These are phyloP conservation scores for Conopomorpha cramerella DNA, from an alignment of 1,140 invertebrate species.

Conservation along the genomic window DNA sequence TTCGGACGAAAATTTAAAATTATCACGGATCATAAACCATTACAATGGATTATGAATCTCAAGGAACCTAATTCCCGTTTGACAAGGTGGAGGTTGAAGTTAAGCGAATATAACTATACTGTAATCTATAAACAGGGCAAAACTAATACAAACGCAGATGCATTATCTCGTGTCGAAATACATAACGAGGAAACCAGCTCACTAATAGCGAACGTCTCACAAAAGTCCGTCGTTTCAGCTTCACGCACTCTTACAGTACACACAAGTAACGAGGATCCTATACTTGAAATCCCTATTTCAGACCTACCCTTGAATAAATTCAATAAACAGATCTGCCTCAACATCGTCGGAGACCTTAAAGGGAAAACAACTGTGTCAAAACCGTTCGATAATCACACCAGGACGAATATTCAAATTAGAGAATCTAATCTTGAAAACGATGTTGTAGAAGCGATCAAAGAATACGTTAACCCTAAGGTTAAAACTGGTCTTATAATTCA, in stretches of 20 bases:
- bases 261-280: constrained; percentile 1
- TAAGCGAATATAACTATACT: constrained; percentile 24
- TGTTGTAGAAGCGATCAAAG: not conserved
- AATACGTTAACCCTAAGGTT: not conserved
- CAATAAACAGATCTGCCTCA: not conserved
- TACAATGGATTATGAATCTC: constrained; percentile 24
- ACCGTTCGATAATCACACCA: not conserved
- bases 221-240: not conserved
- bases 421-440: not conserved
- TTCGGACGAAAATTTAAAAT: constrained; percentile 23
- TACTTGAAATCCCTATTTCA: constrained; percentile 1
- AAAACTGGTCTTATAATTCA: not conserved
- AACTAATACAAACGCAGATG: constrained; percentile 13
- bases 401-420: not conserved
- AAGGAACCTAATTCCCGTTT: constrained; percentile 36
- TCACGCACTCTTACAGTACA: not conserved
- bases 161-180: constrained; percentile 7
- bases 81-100: constrained; percentile 9
- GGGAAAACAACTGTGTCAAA: not conserved
- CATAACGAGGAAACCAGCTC: not conserved
- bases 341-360: not conserved
- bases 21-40: constrained; percentile 29
- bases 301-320: constrained; percentile 3
- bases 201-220: not conserved
- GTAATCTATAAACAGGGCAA: constrained; percentile 16